phyloP scores from a whole-genome alignment of 2,113 vertebrate species.

The Clarias magur region DNA sequence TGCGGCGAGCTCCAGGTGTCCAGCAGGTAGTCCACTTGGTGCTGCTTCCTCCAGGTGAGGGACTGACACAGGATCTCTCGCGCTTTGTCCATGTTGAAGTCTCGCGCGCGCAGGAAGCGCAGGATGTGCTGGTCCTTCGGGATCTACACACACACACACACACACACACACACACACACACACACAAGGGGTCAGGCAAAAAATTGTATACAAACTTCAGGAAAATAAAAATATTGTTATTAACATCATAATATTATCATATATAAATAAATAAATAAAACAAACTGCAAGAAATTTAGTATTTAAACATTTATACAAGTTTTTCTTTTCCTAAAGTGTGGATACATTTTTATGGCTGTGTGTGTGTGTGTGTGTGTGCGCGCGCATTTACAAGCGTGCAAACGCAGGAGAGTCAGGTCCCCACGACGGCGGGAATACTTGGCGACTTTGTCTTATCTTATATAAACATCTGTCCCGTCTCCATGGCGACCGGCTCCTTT shows the following conservation, averaged over 20 bases:
- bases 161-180: neutral
- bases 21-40: conserved; percentile 94
- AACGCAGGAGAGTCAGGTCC: neutral
- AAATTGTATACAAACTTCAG: too few relatives aligned
- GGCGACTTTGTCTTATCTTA: neutral
- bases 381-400: rapidly evolving
- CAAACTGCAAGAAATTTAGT: too few relatives aligned
- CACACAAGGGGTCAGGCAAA: neutral
- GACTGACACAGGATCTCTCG: conserved; percentile 92
- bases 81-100: conserved; percentile 94
- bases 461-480: neutral
- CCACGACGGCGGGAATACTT: neutral
- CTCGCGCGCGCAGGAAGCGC: conserved; percentile 88
- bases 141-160: conserved; percentile 71
- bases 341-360: too few relatives aligned
- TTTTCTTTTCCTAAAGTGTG: too few relatives aligned
- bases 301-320: too few relatives aligned
- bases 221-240: too few relatives aligned
- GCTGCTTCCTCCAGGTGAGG: conserved; percentile 93
- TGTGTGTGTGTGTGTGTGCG: too few relatives aligned
- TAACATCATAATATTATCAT: too few relatives aligned
- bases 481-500: neutral
- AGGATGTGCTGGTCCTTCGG: conserved; percentile 96
- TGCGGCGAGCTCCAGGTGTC: conserved; percentile 93
- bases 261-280: too few relatives aligned